Percentiles rank a stretch among this genome's conserved stretches.
Conservation (phyloP, 2,797 vertebrate genomes). For the Sebastes dallii region DNA sequence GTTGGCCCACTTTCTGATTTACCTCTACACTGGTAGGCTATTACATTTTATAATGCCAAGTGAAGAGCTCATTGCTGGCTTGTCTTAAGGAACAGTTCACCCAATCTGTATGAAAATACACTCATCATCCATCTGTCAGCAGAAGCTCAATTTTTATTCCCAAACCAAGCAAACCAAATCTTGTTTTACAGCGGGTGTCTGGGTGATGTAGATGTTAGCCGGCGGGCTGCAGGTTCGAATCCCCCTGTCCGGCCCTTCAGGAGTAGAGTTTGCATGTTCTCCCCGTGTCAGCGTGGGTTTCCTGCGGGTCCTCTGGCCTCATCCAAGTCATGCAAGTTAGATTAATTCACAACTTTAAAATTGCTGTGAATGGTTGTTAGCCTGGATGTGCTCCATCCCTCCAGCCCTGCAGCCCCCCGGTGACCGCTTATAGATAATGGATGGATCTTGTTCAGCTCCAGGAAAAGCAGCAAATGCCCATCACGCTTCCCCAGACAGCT, state of each 20-base stretch:
- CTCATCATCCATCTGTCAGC: not conserved
- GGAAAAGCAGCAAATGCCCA: conserved; percentile 15
- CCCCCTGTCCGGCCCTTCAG: not conserved
- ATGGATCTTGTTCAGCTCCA: conserved; percentile 4
- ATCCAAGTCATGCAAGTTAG: not conserved
- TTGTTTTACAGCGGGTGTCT: no score
- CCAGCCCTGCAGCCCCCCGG: not conserved
- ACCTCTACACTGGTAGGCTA: not conserved
- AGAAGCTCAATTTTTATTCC: not conserved
- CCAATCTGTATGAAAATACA: not conserved
- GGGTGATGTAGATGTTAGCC: not conserved
- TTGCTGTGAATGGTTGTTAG: not conserved
- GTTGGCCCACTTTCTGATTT: not conserved
- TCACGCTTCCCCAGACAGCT: conserved; percentile 23
- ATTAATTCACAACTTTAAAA: not conserved
- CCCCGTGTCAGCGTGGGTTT: no score
- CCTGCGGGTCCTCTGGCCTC: no score
- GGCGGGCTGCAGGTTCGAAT: not conserved
- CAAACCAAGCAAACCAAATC: no score
- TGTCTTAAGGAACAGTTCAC: not conserved
- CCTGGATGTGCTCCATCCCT: not conserved
- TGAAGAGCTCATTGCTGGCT: not conserved
- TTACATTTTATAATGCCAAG: not conserved
- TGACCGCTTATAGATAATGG: not conserved
- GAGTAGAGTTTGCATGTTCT: not conserved